Evolutionary conservation across 1,140 invertebrate species (phyloP).

Genomic region (Zaprionus inermis): DNA sequence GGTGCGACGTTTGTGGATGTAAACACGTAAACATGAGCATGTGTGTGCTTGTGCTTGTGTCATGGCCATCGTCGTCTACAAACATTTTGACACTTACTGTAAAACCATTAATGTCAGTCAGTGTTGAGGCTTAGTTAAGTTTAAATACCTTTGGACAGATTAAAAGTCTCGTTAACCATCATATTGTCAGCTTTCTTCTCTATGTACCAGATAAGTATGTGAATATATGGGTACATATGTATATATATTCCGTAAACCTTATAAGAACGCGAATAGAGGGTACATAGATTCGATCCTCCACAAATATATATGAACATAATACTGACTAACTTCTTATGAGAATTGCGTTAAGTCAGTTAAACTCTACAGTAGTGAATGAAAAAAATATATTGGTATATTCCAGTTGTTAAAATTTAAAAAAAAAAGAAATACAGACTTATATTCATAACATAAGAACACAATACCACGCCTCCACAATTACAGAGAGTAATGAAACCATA

Average conservation of each 20-base stretch:
- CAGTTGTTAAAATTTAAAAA: too few relatives aligned
- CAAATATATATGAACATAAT: too few relatives aligned
- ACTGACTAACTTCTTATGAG: too few relatives aligned
- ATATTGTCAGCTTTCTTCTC: constrained; percentile 60
- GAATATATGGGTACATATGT: constrained; percentile 15
- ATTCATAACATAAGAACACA: neutral
- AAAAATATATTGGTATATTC: too few relatives aligned
- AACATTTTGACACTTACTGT: constrained; percentile 83
- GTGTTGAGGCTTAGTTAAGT: constrained; percentile 80
- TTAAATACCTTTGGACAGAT: constrained; percentile 84
- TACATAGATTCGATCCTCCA: too few relatives aligned
- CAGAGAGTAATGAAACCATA: neutral
- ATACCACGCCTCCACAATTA: neutral
- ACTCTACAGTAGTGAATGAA: too few relatives aligned
- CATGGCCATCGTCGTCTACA: constrained; percentile 68
- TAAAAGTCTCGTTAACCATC: constrained; percentile 83
- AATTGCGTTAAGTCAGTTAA: too few relatives aligned
- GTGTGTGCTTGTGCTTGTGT: constrained; percentile 8
- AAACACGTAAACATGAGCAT: neutral
- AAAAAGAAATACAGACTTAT: neutral
- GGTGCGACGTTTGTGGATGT: constrained; percentile 6
- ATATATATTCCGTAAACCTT: too few relatives aligned
- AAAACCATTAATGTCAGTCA: constrained; percentile 83
- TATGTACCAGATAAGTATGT: neutral
- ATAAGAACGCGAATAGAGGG: too few relatives aligned